A percentile compares a stretch with the other conserved stretches of the same genome.
Conservation (phyloP, 2,113 vertebrate species). For the Neogobius melanostomus region DNA sequence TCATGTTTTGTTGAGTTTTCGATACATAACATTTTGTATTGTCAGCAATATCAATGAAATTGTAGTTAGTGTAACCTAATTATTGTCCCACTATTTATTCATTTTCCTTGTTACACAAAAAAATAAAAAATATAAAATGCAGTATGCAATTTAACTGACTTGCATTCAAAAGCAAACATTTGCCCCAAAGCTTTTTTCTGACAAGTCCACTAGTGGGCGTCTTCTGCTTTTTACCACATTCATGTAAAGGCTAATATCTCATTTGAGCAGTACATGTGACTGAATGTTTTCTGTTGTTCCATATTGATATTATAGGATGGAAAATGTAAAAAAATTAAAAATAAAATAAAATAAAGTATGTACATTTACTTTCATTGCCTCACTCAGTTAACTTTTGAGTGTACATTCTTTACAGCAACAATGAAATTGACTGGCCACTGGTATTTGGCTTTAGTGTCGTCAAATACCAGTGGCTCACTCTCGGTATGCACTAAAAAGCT, state of each 20-base stretch:
- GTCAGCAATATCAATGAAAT: too few relatives aligned
- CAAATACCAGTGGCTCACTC: too few relatives aligned
- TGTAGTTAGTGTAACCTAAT: too few relatives aligned
- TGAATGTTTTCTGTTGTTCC: not conserved
- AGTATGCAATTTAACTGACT: not conserved
- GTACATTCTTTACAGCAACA: not conserved
- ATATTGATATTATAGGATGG: not conserved
- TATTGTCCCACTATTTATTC: too few relatives aligned
- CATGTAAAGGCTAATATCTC: conserved; percentile 14
- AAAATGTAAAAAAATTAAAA: too few relatives aligned
- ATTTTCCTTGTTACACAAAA: too few relatives aligned
- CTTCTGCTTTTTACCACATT: conserved; percentile 5
- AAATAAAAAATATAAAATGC: not conserved
- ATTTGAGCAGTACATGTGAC: not conserved
- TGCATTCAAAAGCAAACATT: not conserved
- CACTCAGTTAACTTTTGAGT: not conserved
- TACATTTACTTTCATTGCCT: too few relatives aligned
- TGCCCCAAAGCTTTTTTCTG: conserved; percentile 11
- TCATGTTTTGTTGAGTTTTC: not conserved
- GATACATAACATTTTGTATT: too few relatives aligned
- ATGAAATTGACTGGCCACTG: not conserved
- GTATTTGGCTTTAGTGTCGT: too few relatives aligned
- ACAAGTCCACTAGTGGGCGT: conserved; percentile 55
- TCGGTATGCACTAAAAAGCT: too few relatives aligned
- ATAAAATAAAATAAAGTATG: too few relatives aligned